Base-by-base conservation (phyloP, 2,113 vertebrate genomes). In the Passer domesticus region DNA sequence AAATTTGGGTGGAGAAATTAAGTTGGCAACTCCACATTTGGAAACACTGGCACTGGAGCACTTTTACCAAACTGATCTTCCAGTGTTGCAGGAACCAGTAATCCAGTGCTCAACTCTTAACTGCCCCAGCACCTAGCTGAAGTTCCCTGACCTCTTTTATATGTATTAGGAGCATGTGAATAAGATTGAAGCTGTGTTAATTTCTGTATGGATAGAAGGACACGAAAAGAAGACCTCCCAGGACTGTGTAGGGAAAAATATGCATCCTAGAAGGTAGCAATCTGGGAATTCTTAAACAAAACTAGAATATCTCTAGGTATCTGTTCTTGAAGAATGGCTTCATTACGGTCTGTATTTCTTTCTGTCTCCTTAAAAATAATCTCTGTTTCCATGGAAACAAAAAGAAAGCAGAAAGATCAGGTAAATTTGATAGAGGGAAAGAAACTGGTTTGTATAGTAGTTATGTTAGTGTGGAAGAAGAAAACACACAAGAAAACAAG, bases 301-400 rank as follows among this genome's bases (percentile, higher is more conserved):
- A 24, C 18, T 60, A 31, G 16, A 79, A 33, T 83, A 58, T 50
- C 11, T 69, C 31, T 68, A 37, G 24, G 53, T 49, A 15, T n/a
- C 22, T 72, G 5, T 35, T 69, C 39, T 64, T 81, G 31, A 89
- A 52, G 22, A 72, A 78, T 64, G 69, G 10, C 12, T 89, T 83
- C 63, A 5, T 78, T 73, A 55, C 72, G 60, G 83, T 22, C 25
- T 60, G 52, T 13, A 75, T 90, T 90, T 81, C 55, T 52, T 78
- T 66, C 47, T 81, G 12, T 44, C 16, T 72, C 56, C n/a, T 84
- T 87, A 89, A 96, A 92, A 72, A 39, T 55, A 19, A 72, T 62
- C 30, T 76, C 58, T n/a, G 73, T 87, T 94, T 87, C 95, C 80
- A 87, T 87, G 43, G 94, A 56, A 91, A 89, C 83, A 78, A 84